These are phyloP conservation scores for Acanthoscelides obtectus DNA, from an alignment of 2,888 invertebrate genomes.

Conservation along the genomic window DNA sequence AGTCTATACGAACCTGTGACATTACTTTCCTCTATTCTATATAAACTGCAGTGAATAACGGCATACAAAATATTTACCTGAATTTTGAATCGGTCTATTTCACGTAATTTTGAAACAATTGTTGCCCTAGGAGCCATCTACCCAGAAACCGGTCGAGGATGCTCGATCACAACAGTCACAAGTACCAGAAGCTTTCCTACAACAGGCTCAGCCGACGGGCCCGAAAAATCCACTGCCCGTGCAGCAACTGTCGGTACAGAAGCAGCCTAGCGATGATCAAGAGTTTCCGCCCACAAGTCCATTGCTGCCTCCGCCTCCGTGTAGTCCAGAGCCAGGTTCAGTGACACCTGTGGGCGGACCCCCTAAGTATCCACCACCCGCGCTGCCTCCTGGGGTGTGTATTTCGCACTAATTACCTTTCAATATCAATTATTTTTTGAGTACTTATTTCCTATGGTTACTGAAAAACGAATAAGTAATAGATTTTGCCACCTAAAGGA, in stretches of 20 bases:
- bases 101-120: background rate
- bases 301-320: constrained; percentile 20
- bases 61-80: too few relatives aligned
- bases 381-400: constrained; percentile 37
- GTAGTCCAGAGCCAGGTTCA: constrained; percentile 33
- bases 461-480: too few relatives aligned
- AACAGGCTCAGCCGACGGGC: constrained; percentile 20
- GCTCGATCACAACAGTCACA: background rate
- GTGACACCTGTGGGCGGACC: constrained; percentile 43
- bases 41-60: too few relatives aligned
- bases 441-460: too few relatives aligned
- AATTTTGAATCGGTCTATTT: too few relatives aligned
- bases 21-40: too few relatives aligned
- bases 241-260: background rate
- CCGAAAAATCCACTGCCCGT: constrained; percentile 13
- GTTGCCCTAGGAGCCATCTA: background rate
- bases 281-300: constrained; percentile 9
- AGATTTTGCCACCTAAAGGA: too few relatives aligned
- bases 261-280: background rate
- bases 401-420: background rate
- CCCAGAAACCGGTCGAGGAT: background rate
- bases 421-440: too few relatives aligned
- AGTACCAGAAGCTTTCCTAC: constrained; percentile 21
- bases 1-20: too few relatives aligned
- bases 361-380: constrained; percentile 44